Percentiles rank a stretch among this genome's conserved stretches.
Evolutionary conservation across 2,113 vertebrate species (phyloP).

Genomic region (Hypanus sabinus): DNA sequence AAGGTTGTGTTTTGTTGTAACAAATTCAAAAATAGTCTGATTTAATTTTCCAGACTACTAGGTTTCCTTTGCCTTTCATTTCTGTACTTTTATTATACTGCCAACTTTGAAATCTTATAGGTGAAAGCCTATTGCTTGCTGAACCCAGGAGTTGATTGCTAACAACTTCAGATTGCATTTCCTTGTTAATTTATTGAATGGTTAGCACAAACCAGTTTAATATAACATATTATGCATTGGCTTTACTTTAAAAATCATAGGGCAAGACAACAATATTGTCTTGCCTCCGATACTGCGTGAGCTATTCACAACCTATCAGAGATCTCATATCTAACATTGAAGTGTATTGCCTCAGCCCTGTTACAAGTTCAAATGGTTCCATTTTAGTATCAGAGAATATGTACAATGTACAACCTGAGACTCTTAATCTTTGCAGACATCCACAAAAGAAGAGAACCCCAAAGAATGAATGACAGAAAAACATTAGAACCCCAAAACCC

Average conservation of each 20-base stretch:
- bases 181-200: constrained; percentile 10
- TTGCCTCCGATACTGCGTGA: no score
- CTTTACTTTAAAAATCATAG: neutral
- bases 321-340: no score
- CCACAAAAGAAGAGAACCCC: no score
- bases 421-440: no score
- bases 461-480: no score
- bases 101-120: neutral
- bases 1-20: neutral
- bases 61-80: neutral
- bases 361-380: no score
- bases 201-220: neutral
- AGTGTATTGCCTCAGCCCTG: no score
- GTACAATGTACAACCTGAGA: no score
- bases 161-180: neutral
- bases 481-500: no score
- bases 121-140: constrained; percentile 8
- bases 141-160: neutral
- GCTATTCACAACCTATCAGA: no score
- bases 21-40: constrained; percentile 12
- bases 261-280: neutral
- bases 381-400: no score
- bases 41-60: constrained; percentile 25
- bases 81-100: constrained; percentile 16
- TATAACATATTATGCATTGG: neutral